phyloP scores from a whole-genome alignment of 2,113 vertebrate species.

The Vireo altiloquus region DNA sequence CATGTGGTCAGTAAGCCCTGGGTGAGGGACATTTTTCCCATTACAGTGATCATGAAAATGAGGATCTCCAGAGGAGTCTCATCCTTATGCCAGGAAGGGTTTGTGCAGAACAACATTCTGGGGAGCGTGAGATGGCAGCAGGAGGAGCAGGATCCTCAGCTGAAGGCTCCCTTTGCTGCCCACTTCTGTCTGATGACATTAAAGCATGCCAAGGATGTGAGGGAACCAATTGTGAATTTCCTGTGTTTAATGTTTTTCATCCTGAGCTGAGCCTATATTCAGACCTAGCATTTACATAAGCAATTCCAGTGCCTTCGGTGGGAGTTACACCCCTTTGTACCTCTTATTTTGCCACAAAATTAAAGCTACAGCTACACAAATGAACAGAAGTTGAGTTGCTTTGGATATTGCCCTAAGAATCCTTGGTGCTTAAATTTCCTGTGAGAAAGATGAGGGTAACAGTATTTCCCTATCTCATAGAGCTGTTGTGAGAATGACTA shows the following conservation, averaged over 20 bases:
- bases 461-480: not conserved
- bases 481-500: not conserved
- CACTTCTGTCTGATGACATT: not conserved
- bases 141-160: not conserved
- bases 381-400: not conserved
- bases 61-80: not conserved
- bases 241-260: constrained; percentile 57
- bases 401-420: not conserved
- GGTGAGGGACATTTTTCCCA: not conserved
- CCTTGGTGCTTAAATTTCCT: not conserved
- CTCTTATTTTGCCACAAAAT: not conserved
- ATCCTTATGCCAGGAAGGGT: not conserved
- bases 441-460: not conserved
- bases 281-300: constrained; percentile 14
- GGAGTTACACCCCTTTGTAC: not conserved
- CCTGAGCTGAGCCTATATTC: constrained; percentile 23
- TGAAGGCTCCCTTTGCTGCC: not conserved
- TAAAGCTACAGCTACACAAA: not conserved
- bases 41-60: not conserved
- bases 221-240: constrained; percentile 14
- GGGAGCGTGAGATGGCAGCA: not conserved
- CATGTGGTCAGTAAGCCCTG: not conserved
- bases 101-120: not conserved
- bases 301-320: not conserved
- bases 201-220: constrained; percentile 9